Evolutionary conservation across 2,888 invertebrate genomes (phyloP).

Genomic region (Amblyjoppa fuscipennis): DNA sequence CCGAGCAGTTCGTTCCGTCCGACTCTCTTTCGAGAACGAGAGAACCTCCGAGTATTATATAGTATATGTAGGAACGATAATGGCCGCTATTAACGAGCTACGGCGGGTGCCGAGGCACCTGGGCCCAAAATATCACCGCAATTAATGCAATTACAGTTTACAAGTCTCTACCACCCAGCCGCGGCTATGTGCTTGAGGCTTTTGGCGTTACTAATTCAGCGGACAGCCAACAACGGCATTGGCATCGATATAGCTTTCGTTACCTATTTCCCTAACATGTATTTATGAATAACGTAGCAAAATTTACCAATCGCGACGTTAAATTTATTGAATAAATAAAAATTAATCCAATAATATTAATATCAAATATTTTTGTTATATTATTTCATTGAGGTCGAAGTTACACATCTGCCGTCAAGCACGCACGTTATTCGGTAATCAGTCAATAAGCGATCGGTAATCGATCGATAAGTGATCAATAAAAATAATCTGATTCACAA

Average conservation of each 20-base stretch:
- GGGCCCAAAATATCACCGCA: constrained; percentile 84
- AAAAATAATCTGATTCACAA: background rate
- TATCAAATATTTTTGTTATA: background rate
- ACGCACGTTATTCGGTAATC: background rate
- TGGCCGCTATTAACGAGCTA: constrained; percentile 84
- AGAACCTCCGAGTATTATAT: constrained; percentile 28
- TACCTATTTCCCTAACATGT: background rate
- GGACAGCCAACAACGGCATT: constrained; percentile 42
- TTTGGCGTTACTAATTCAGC: constrained; percentile 69
- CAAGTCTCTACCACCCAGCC: constrained; percentile 80
- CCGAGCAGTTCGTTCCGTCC: constrained; percentile 67
- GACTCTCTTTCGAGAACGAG: constrained; percentile 54
- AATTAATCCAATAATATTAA: background rate
- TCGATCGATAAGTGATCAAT: background rate
- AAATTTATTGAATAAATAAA: background rate
- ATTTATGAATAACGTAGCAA: background rate
- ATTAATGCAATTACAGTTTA: constrained; percentile 85
- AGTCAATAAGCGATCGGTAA: too few species aligned
- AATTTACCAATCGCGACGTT: background rate
- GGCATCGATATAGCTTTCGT: constrained; percentile 45
- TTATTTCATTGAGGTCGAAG: background rate
- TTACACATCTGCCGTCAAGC: background rate
- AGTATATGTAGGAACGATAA: constrained; percentile 78
- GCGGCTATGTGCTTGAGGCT: constrained; percentile 56
- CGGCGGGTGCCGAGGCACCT: constrained; percentile 82